Base-by-base conservation (phyloP, 2,797 vertebrate genomes). In the Myotis daubentonii region DNA sequence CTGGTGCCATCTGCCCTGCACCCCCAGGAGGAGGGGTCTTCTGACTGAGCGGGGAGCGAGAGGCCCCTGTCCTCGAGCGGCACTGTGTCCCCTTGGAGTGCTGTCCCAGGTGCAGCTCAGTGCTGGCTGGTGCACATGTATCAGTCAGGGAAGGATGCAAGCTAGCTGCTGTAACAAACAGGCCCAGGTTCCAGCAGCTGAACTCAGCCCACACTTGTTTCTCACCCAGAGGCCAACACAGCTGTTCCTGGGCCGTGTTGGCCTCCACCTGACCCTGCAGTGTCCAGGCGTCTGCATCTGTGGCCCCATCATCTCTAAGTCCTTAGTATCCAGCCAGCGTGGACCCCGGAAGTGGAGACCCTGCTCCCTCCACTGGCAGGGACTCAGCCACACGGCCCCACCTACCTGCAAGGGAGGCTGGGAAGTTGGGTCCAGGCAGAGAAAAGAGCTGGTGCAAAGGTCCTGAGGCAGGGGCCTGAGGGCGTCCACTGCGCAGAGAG, bases 401-500 rank as follows among this genome's bases (percentile, higher is more conserved):
- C 38, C 6, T 28, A 5, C 10, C 28, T 41, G 20, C 22, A 3
- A 7, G 66, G 38, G 13, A 62, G 49, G 28, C 41, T 25, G 76
- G 75, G n/a, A 76, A 49, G 41, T 3, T 7, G 5, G 74, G 6
- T 3, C 23, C 47, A 9, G 33, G 44, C 28, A 23, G 53, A 41
- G 28, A 30, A 19, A 53, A 22, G 17, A 6, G 10, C 19, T 16
- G 20, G 16, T 5, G 33, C 2, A 6, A 16, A 72, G 33, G 65
- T 25, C 75, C 65, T 20, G 33, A 38, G 65, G 53, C 51, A 47
- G 49, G n/a, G 66, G 8, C 4, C 0, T 1, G 25, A 22, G 47
- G n/a, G 6, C 0, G 15, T 30, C 41, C 0, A 0, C 8, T 4
- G 5, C 19, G 8, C 30, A 2, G 30, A 28, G 8, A 13, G 74